phyloP scores from a whole-genome alignment of 2,113 vertebrate genomes.

The Sapajus apella region DNA sequence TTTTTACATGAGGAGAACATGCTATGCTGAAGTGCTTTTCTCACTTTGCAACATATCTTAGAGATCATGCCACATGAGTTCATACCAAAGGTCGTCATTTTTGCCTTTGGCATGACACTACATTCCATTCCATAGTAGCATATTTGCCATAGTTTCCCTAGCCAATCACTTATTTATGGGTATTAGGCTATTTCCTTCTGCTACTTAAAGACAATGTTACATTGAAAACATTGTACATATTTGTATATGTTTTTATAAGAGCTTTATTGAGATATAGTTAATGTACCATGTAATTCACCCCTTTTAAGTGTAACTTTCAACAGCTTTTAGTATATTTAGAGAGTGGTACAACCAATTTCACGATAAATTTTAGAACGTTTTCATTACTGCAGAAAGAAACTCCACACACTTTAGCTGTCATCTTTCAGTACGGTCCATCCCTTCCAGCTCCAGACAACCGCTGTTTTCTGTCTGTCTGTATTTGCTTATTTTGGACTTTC shows the following conservation, averaged over 20 bases:
- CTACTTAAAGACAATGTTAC: background rate
- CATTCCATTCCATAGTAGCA: background rate
- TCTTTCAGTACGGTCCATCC: accelerated
- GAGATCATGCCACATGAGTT: background rate
- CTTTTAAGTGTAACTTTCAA: background rate
- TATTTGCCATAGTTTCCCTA: background rate
- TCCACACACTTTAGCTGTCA: background rate
- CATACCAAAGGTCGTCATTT: background rate
- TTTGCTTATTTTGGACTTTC: background rate
- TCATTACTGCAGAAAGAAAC: background rate
- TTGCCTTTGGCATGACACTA: background rate
- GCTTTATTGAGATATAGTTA: background rate
- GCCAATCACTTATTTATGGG: background rate
- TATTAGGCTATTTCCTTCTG: background rate
- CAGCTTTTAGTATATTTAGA: background rate
- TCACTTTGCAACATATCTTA: background rate
- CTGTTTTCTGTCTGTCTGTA: background rate
- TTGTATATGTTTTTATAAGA: background rate
- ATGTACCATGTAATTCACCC: background rate
- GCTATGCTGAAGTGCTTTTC: background rate
- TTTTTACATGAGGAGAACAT: background rate
- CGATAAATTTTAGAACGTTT: background rate
- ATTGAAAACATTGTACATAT: background rate
- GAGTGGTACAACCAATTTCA: background rate
- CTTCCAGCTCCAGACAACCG: background rate